A percentile compares a stretch with the other conserved stretches of the same genome.
These are phyloP conservation scores for Drosophila ogumai DNA, from an alignment of 1,140 invertebrate species.

Conservation along the genomic window DNA sequence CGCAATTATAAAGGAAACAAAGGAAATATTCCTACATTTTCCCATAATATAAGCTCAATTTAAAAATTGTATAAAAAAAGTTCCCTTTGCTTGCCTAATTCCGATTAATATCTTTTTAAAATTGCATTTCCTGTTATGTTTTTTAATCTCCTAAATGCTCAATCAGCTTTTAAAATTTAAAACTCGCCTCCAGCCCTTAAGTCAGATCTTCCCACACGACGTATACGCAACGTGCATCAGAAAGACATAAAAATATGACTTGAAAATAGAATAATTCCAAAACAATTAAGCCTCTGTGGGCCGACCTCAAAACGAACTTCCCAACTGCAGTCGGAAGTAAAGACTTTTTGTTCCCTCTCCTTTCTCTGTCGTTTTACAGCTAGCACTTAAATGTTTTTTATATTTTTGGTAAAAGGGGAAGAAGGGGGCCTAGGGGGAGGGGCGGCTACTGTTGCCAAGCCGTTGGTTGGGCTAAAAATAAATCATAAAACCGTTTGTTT, in stretches of 20 bases:
- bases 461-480: conserved; percentile 69
- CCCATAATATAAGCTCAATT: too few species aligned
- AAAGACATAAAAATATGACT: conserved; percentile 8
- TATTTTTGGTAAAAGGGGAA: conserved; percentile 32
- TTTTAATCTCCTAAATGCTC: conserved; percentile 5
- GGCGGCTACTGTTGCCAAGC: conserved; percentile 61
- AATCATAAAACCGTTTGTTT: conserved; percentile 80
- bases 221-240: conserved; percentile 38
- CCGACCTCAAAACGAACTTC: conserved; percentile 51
- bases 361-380: conserved; percentile 59
- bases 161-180: not conserved
- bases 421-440: not conserved
- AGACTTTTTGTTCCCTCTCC: conserved; percentile 29
- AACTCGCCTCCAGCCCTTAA: not conserved
- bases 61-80: not conserved
- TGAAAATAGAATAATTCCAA: conserved; percentile 28
- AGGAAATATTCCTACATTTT: too few species aligned
- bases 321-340: conserved; percentile 74
- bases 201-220: conserved; percentile 30
- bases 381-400: conserved; percentile 52
- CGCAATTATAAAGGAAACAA: too few species aligned
- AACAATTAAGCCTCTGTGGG: conserved; percentile 45
- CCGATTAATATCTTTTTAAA: not conserved
- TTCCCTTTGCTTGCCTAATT: not conserved
- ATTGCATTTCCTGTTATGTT: conserved; percentile 19